Evolutionary conservation across 2,113 vertebrate genomes (phyloP).

Genomic region (Odobenus rosmarus): DNA sequence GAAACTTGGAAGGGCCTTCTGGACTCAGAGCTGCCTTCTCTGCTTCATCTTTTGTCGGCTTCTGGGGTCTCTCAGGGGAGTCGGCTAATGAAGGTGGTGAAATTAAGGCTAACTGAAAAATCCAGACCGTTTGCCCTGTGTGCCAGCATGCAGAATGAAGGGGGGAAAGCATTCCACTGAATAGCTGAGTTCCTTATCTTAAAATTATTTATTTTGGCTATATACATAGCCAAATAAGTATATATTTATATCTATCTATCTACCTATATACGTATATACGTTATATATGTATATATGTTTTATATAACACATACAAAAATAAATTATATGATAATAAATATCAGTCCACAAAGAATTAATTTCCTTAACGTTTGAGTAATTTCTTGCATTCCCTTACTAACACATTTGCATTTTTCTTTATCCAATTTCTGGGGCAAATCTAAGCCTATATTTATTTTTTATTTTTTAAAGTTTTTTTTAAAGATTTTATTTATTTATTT

Average conservation of each 20-base stretch:
- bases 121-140: not conserved
- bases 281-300: not conserved
- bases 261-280: not conserved
- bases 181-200: slow-evolving; percentile 23
- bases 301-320: not conserved
- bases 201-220: not conserved
- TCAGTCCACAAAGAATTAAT: not conserved
- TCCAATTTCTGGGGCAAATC: slow-evolving; percentile 36
- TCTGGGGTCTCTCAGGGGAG: not conserved
- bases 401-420: slow-evolving; percentile 55
- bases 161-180: not conserved
- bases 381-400: slow-evolving; percentile 36
- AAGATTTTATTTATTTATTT: no score
- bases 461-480: no score
- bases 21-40: not conserved
- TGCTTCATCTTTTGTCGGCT: not conserved
- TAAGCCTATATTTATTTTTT: not conserved
- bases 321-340: not conserved
- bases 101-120: not conserved
- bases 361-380: slow-evolving; percentile 40
- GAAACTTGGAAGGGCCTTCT: not conserved
- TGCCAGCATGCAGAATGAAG: not conserved
- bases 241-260: not conserved
- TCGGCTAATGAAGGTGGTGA: not conserved
- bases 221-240: not conserved